Evolutionary conservation across 1,140 invertebrate genomes (phyloP).

Genomic region (Lutraria rhynchaena): DNA sequence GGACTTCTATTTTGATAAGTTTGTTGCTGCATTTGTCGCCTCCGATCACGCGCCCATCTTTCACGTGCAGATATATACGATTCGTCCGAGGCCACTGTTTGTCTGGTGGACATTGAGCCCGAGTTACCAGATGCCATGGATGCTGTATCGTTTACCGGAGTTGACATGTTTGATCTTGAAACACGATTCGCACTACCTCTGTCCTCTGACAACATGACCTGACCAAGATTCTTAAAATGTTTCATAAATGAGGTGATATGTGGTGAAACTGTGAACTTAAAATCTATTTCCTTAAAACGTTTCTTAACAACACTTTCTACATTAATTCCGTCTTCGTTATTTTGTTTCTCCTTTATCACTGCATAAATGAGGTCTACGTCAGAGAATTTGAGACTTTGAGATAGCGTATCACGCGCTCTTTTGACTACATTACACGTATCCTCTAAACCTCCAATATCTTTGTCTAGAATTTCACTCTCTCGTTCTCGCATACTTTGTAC

Average conservation of each 20-base stretch:
- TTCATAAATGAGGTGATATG: slow-evolving; percentile 51
- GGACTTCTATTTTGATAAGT: neutral
- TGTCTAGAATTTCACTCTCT: slow-evolving; percentile 41
- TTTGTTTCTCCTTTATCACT: slow-evolving; percentile 51
- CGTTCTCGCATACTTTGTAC: slow-evolving; percentile 39
- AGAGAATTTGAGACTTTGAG: slow-evolving; percentile 25
- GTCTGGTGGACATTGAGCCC: neutral
- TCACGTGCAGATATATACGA: slow-evolving; percentile 32
- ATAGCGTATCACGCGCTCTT: slow-evolving; percentile 20
- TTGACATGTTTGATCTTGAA: slow-evolving; percentile 43
- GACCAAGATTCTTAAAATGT: slow-evolving; percentile 55
- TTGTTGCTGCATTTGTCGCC: slow-evolving; percentile 34
- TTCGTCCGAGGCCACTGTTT: neutral
- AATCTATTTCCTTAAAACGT: slow-evolving; percentile 45
- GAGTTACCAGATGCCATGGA: neutral
- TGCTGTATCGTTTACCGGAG: slow-evolving; percentile 24
- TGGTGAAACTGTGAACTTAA: slow-evolving; percentile 56
- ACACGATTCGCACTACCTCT: slow-evolving; percentile 9
- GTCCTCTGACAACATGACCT: slow-evolving; percentile 54
- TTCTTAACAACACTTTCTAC: slow-evolving; percentile 50
- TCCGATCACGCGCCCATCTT: slow-evolving; percentile 44
- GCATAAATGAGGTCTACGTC: slow-evolving; percentile 55
- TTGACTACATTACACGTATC: slow-evolving; percentile 5
- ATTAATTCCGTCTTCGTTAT: slow-evolving; percentile 22
- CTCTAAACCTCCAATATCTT: slow-evolving; percentile 43